A percentile compares a stretch with the other conserved stretches of the same genome.
phyloP scores from a whole-genome alignment of 1,140 invertebrate species.

The Goniozus legneri region DNA sequence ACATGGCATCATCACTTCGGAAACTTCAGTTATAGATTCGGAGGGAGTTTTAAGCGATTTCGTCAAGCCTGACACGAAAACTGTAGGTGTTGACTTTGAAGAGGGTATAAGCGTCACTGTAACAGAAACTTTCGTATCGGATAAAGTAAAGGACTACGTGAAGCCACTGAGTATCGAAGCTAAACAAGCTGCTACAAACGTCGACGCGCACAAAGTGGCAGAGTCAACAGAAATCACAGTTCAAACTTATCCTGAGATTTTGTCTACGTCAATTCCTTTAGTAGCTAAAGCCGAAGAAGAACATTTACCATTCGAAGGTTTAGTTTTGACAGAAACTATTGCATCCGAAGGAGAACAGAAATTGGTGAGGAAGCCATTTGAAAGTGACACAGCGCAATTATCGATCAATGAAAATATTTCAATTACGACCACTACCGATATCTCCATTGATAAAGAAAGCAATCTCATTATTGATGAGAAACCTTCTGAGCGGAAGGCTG shows the following conservation, averaged over 20 bases:
- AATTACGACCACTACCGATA: constrained; percentile 48
- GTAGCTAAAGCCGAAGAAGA: constrained; percentile 43
- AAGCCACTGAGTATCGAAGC: constrained; percentile 26
- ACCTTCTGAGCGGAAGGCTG: constrained; percentile 39
- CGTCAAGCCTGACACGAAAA: constrained; percentile 45
- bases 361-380: constrained; percentile 38
- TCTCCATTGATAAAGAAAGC: constrained; percentile 53
- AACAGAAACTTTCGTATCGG: constrained; percentile 45
- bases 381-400: constrained; percentile 45
- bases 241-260: constrained; percentile 35
- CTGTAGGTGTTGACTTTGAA: constrained; percentile 45
- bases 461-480: constrained; percentile 34
- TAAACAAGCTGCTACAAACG: constrained; percentile 41
- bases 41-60: constrained; percentile 43
- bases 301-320: constrained; percentile 51
- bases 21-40: constrained; percentile 40
- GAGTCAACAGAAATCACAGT: constrained; percentile 47
- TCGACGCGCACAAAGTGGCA: constrained; percentile 50
- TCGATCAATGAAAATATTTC: constrained; percentile 46
- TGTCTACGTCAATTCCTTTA: constrained; percentile 29
- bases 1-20: constrained; percentile 48
- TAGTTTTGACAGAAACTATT: constrained; percentile 52
- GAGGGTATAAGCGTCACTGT: constrained; percentile 48
- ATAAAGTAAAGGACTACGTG: constrained; percentile 49
- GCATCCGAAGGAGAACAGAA: constrained; percentile 54